Evolutionary conservation across 2,113 vertebrate genomes (phyloP).

Genomic region (Stictonetta naevosa): DNA sequence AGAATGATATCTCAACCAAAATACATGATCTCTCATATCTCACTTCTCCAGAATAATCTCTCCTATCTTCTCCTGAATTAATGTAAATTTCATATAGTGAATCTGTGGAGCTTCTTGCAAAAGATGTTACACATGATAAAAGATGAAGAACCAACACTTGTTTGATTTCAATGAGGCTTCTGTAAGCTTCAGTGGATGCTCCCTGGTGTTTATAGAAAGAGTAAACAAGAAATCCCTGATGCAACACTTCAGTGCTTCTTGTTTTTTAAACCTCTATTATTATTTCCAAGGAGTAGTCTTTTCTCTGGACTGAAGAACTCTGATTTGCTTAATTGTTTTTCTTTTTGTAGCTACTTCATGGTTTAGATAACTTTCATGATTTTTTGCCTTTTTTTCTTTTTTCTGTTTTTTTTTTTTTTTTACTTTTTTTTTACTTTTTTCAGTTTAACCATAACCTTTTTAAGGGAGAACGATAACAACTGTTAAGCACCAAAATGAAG

Average conservation of each 20-base stretch:
- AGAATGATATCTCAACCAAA: too few species aligned
- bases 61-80: not conserved
- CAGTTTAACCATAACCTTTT: not conserved
- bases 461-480: not conserved
- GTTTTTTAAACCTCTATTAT: not conserved
- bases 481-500: not conserved
- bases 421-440: not conserved
- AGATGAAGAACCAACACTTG: not conserved
- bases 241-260: not conserved
- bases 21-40: too few species aligned
- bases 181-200: not conserved
- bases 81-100: not conserved
- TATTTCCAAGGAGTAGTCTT: not conserved
- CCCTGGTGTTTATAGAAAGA: not conserved
- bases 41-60: not conserved
- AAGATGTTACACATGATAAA: not conserved
- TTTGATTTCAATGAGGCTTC: not conserved
- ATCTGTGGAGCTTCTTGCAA: not conserved
- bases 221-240: not conserved
- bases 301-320: not conserved
- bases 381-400: not conserved
- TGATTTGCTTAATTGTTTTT: not conserved
- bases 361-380: not conserved
- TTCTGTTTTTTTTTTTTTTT: not conserved
- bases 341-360: not conserved